Evolutionary conservation across 2,888 invertebrate genomes (phyloP).

Genomic region (Acleris emargana): DNA sequence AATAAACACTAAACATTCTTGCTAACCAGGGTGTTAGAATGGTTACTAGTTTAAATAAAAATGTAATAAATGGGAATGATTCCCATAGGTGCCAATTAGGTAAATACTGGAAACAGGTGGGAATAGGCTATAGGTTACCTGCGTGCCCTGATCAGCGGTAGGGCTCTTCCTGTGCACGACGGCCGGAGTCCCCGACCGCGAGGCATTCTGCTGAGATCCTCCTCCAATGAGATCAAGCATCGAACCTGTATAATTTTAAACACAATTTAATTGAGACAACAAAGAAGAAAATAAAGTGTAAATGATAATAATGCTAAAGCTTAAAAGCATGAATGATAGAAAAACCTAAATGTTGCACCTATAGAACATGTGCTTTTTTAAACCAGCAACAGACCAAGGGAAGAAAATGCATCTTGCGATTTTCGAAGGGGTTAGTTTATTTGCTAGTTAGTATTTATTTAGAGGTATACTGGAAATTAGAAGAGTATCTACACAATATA

Average conservation of each 20-base stretch:
- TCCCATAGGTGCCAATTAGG: background rate
- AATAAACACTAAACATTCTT: no score
- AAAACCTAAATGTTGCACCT: conserved; percentile 5
- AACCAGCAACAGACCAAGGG: conserved; percentile 80
- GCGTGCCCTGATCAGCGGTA: conserved; percentile 92
- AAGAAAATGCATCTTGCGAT: conserved; percentile 69
- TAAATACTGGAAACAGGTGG: background rate
- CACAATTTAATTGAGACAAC: conserved; percentile 22
- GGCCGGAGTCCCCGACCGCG: conserved; percentile 92
- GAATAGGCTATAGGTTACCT: conserved; percentile 72
- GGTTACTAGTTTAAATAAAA: no score
- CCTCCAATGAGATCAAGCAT: conserved; percentile 89
- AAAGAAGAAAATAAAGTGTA: background rate
- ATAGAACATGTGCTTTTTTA: conserved; percentile 1
- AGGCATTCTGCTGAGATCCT: conserved; percentile 80
- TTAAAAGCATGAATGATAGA: conserved; percentile 21
- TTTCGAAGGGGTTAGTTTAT: conserved; percentile 48
- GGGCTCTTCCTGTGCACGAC: conserved; percentile 92
- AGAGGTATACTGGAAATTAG: background rate
- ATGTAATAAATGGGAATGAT: background rate
- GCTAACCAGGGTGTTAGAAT: no score
- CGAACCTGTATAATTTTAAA: conserved; percentile 62
- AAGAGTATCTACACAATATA: background rate
- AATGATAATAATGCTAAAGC: conserved; percentile 3
- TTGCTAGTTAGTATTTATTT: background rate